Evolutionary conservation across 2,113 vertebrate species (phyloP).

Genomic region (Sinocyclocheilus anophthalmus): DNA sequence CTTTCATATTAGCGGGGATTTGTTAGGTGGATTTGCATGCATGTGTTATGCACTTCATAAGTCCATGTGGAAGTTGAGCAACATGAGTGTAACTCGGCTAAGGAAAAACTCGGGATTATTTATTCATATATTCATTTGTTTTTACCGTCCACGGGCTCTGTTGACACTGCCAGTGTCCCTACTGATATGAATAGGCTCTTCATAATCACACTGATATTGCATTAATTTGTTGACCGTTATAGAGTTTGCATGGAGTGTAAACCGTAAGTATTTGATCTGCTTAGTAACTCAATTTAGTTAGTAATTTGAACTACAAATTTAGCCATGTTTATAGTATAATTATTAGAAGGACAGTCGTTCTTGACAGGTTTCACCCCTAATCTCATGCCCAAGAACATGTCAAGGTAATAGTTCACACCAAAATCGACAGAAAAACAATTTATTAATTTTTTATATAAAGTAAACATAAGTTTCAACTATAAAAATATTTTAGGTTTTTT

Average conservation of each 20-base stretch:
- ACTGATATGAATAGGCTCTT: not conserved
- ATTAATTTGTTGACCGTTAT: not conserved
- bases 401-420: not conserved
- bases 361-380: not conserved
- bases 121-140: too few relatives aligned
- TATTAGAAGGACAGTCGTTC: not conserved
- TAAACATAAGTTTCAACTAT: not conserved
- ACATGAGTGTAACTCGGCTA: not conserved
- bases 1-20: not conserved
- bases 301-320: not conserved
- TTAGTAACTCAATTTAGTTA: not conserved
- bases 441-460: not conserved
- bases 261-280: not conserved
- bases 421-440: not conserved
- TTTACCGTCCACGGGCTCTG: not conserved
- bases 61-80: constrained; percentile 1
- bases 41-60: not conserved
- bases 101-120: not conserved
- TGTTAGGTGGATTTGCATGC: not conserved
- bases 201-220: not conserved
- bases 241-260: not conserved
- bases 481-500: not conserved
- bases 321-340: not conserved
- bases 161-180: not conserved
- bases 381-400: not conserved